A percentile compares a stretch with the other conserved stretches of the same genome.
Conservation (phyloP, 2,888 invertebrate genomes). For the Archips xylosteana region DNA sequence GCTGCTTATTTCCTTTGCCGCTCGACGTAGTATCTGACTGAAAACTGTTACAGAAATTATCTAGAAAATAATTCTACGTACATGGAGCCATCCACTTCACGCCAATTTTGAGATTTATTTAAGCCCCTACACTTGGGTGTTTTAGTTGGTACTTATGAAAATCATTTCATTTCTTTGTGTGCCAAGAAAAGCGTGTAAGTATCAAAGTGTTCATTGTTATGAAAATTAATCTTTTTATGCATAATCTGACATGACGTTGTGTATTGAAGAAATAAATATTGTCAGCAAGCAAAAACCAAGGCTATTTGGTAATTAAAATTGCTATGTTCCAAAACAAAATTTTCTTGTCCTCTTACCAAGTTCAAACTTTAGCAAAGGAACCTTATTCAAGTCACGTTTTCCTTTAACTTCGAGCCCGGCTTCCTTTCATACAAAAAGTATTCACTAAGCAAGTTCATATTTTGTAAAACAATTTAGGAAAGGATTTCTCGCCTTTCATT, state of each 20-base stretch:
- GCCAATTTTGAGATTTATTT: too few species aligned
- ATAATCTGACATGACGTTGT: too few species aligned
- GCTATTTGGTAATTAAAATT: background rate
- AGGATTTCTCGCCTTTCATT: background rate
- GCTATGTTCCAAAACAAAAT: background rate
- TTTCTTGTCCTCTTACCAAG: background rate
- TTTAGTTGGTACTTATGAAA: too few species aligned
- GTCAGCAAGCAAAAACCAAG: background rate
- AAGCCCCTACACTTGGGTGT: too few species aligned
- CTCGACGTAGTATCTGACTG: background rate
- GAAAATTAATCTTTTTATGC: too few species aligned
- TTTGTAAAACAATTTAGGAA: background rate
- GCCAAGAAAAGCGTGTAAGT: too few species aligned
- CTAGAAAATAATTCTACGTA: background rate
- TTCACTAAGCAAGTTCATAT: background rate
- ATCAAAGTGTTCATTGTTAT: too few species aligned
- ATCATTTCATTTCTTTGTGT: too few species aligned
- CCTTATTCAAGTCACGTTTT: slow-evolving; percentile 10
- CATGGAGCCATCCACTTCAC: too few species aligned
- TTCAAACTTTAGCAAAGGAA: slow-evolving; percentile 12
- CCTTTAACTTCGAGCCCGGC: slow-evolving; percentile 3
- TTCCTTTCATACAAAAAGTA: slow-evolving; percentile 6
- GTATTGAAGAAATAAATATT: background rate
- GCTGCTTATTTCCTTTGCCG: slow-evolving; percentile 9
- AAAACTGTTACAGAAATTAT: background rate